Evolutionary conservation across 2,797 vertebrate species (phyloP).

Genomic region (Coluber constrictor): DNA sequence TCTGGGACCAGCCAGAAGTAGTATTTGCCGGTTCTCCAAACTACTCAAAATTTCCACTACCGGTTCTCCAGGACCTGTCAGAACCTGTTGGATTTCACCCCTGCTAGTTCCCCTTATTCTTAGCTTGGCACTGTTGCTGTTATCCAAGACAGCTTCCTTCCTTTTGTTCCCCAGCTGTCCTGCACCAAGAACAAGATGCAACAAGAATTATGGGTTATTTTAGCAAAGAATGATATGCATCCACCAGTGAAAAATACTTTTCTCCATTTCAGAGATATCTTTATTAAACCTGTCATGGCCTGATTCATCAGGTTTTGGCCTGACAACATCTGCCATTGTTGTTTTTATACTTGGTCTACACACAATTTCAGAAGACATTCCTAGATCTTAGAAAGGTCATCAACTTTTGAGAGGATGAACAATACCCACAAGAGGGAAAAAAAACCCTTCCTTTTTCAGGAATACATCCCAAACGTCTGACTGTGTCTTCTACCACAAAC

Average conservation of each 20-base stretch:
- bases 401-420: background rate
- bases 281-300: background rate
- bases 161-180: background rate
- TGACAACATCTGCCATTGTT: background rate
- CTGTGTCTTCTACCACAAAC: background rate
- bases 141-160: background rate
- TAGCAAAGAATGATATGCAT: background rate
- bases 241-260: background rate
- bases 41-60: too few relatives aligned
- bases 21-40: too few relatives aligned
- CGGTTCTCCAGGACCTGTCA: too few relatives aligned
- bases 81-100: too few relatives aligned
- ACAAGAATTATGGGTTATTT: background rate
- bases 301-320: background rate
- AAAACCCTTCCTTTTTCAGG: background rate
- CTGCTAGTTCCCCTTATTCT: background rate
- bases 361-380: background rate
- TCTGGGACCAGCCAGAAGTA: too few relatives aligned
- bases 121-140: background rate
- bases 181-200: background rate
- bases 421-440: too few relatives aligned
- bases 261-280: background rate
- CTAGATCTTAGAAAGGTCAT: background rate
- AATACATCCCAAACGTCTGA: background rate
- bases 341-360: background rate